Percentiles rank a stretch among this genome's conserved stretches.
These are phyloP conservation scores for Deilephila elpenor DNA, from an alignment of 2,888 invertebrate genomes.

Conservation along the genomic window DNA sequence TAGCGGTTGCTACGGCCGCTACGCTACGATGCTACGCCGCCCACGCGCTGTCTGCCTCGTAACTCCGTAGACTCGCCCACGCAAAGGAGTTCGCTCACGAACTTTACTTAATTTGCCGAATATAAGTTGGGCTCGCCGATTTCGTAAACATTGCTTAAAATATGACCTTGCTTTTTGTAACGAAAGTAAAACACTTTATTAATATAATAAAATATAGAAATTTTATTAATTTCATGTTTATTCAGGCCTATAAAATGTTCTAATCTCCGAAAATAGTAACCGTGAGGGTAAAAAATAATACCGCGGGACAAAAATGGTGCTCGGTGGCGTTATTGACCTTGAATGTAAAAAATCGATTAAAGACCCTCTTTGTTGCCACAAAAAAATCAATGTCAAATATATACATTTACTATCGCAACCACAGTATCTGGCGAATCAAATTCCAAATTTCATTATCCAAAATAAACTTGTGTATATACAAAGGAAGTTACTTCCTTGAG, in stretches of 20 bases:
- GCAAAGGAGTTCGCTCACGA: slow-evolving; percentile 56
- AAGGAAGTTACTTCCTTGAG: neutral
- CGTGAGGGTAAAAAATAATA: neutral
- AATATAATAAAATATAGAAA: no score
- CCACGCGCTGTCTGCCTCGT: slow-evolving; percentile 78
- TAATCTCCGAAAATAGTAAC: neutral
- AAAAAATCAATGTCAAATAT: no score
- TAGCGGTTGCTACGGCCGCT: slow-evolving; percentile 57
- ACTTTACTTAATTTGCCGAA: slow-evolving; percentile 32
- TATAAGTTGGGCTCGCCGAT: neutral
- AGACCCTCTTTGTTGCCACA: neutral
- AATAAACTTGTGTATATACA: neutral
- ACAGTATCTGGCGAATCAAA: no score
- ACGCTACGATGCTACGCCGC: slow-evolving; percentile 73
- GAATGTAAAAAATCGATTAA: neutral
- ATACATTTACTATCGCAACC: neutral
- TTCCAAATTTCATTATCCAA: neutral
- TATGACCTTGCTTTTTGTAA: neutral
- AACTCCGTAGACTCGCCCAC: slow-evolving; percentile 81
- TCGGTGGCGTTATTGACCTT: neutral
- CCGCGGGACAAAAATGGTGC: neutral
- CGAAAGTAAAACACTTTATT: neutral
- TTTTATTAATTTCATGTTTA: neutral
- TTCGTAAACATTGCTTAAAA: slow-evolving; percentile 14
- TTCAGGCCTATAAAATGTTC: neutral